Conservation (phyloP, 2,113 vertebrate species). For the Mixornis gularis region DNA sequence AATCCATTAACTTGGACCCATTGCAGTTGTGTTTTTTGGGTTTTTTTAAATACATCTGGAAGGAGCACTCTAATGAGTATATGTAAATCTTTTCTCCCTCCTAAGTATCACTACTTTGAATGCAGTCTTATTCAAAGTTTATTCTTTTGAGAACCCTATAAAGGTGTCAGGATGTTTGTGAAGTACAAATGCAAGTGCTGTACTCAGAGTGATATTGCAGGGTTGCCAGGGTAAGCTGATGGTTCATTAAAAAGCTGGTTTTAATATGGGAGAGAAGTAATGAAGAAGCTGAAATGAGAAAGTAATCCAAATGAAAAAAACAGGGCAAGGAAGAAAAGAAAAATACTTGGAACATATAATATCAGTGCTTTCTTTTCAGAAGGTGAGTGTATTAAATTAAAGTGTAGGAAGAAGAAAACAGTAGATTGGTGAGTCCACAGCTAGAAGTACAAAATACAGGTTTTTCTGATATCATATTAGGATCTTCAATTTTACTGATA, state of each 20-base stretch:
- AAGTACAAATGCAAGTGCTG: background rate
- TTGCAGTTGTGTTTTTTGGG: background rate
- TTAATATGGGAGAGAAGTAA: background rate
- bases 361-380: background rate
- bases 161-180: background rate
- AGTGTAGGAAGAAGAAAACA: background rate
- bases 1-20: background rate
- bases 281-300: background rate
- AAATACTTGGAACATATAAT: background rate
- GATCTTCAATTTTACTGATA: background rate
- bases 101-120: background rate
- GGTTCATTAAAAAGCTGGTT: background rate
- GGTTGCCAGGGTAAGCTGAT: background rate
- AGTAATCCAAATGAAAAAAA: background rate
- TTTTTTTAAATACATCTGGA: background rate
- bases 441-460: background rate
- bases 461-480: background rate
- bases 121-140: background rate
- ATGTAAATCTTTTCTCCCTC: background rate
- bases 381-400: rapidly evolving
- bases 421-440: background rate
- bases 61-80: background rate
- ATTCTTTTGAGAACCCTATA: background rate
- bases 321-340: background rate
- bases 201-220: background rate